Evolutionary conservation across 1,140 invertebrate genomes (phyloP).

Genomic region (Scaptomyza graminum): DNA sequence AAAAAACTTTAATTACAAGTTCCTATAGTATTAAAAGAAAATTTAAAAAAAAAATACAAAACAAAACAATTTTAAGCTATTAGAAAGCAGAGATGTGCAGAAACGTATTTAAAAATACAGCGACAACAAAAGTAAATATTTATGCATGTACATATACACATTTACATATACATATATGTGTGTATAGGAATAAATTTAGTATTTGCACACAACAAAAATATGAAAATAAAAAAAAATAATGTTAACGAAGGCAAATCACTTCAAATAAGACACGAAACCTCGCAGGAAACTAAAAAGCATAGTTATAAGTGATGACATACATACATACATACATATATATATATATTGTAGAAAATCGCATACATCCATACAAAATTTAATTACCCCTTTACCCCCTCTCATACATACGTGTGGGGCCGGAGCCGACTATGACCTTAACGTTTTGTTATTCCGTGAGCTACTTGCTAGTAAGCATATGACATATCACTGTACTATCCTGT

Average conservation of each 20-base stretch:
- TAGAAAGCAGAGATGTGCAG: constrained; percentile 1
- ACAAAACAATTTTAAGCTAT: constrained; percentile 16
- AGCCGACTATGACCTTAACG: not conserved
- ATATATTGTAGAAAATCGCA: too few relatives aligned
- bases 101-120: not conserved
- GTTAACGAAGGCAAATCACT: constrained; percentile 18
- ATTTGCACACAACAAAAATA: constrained; percentile 19
- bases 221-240: too few relatives aligned
- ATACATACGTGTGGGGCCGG: too few relatives aligned
- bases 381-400: too few relatives aligned
- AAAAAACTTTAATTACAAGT: constrained; percentile 62
- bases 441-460: constrained; percentile 1
- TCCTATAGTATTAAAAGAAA: constrained; percentile 68
- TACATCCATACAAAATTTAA: not conserved
- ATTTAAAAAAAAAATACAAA: constrained; percentile 4
- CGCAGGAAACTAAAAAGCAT: constrained; percentile 39
- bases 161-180: constrained; percentile 13
- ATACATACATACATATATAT: constrained; percentile 5
- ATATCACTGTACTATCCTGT: constrained; percentile 39
- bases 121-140: constrained; percentile 1
- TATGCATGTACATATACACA: constrained; percentile 11
- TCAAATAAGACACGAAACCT: constrained; percentile 19
- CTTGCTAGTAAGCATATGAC: constrained; percentile 35
- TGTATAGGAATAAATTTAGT: not conserved
- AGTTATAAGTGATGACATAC: constrained; percentile 6